Evolutionary conservation across 2,113 vertebrate genomes (phyloP).

Genomic region (Sinocyclocheilus maitianheensis): DNA sequence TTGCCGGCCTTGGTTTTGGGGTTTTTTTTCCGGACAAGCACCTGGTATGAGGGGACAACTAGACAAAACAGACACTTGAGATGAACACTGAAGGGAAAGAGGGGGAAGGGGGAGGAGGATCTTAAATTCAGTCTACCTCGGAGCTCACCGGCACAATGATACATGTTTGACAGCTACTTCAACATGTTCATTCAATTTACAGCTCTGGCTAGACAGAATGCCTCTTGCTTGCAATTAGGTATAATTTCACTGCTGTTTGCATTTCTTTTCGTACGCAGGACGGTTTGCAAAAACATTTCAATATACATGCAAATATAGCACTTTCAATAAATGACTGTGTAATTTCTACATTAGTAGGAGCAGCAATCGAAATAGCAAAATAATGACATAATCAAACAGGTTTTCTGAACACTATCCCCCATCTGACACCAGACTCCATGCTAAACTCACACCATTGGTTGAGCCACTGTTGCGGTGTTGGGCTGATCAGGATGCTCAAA

Average conservation of each 20-base stretch:
- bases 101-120: slow-evolving; percentile 40
- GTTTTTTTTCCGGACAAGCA: slow-evolving; percentile 68
- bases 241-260: slow-evolving; percentile 22
- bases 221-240: slow-evolving; percentile 5
- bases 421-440: not conserved
- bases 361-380: not conserved
- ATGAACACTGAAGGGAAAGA: slow-evolving; percentile 69
- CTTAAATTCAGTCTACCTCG: slow-evolving; percentile 7
- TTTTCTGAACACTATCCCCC: not conserved
- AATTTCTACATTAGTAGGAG: not conserved
- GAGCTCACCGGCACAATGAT: not conserved
- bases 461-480: not conserved
- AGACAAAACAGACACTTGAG: slow-evolving; percentile 94
- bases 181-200: slow-evolving; percentile 1
- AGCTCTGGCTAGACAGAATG: slow-evolving; percentile 10
- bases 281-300: slow-evolving; percentile 5
- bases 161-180: not conserved
- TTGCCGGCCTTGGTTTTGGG: slow-evolving; percentile 77
- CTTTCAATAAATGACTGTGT: slow-evolving; percentile 30
- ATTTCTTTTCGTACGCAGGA: slow-evolving; percentile 13
- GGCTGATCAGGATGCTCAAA: not conserved
- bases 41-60: slow-evolving; percentile 73
- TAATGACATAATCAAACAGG: not conserved
- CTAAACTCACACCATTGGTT: not conserved
- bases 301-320: slow-evolving; percentile 24